Evolutionary conservation across 23 tunicate genomes (phyloP), one percentile per base, ranked within the genome.

Genomic region (Oikopleura vanhoeffeni): DNA sequence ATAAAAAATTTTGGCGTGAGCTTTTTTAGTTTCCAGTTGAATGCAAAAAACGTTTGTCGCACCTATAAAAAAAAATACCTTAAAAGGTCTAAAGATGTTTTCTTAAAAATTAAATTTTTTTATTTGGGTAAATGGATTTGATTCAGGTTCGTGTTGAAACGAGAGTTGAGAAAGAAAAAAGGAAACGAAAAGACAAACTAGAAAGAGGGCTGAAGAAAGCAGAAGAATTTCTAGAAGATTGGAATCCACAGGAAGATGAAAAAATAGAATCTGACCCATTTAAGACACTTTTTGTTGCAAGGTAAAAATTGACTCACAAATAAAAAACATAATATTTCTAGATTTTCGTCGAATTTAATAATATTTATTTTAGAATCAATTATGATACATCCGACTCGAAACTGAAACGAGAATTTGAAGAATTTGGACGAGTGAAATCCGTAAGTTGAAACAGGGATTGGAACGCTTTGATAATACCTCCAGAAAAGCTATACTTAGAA

Each of bases 211-310:
- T 71, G 79, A 83, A 79, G 40, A 95, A 95, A 67, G 88, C 91
- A 28, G 88, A 91, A 60, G 99, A 95, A 41, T 92, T 89, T 67
- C 57, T 88, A 36, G 86, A 92, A 41, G 71, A 85, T 0, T 95
- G 92, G 91, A 95, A 95, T 84, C 99, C 99, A 41, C 99, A 95
- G 83, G 91, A 88, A 84, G 92, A 95, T 67, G 89, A 89, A 39
- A 88, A 88, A 85, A 95, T 91, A 0, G 85, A 84, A 49, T 88
- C 92, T 34, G 99, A 95, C 84, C 88, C 99, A 0, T 95, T 95
- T 67, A 95, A 91, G 86, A 95, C 99, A 4, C 84, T 95, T 39
- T 95, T 95, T 87, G 90, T 95, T 40, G 85, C 92, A 34, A 42
- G 79, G 79, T 71, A 32, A 71, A 32, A 24, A 13, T 49, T 49